Conservation (phyloP, 1,140 invertebrate genomes). For the Matsumurasca onukii region DNA sequence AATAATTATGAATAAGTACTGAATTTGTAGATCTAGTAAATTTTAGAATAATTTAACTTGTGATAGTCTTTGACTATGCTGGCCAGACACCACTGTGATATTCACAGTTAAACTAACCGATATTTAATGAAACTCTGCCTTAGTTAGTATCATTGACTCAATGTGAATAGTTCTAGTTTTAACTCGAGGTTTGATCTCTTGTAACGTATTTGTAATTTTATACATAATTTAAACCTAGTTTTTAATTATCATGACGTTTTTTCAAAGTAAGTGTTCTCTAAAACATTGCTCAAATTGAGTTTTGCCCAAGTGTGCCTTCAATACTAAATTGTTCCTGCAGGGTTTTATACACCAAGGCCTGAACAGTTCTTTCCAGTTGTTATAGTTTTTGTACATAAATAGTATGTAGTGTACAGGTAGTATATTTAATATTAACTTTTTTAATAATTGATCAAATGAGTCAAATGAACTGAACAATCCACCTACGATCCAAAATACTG, state of each 20-base stretch:
- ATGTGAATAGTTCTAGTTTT: background rate
- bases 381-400: no score
- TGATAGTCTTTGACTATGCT: conserved; percentile 10
- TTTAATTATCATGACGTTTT: no score
- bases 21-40: no score
- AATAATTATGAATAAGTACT: no score
- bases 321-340: background rate
- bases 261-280: background rate
- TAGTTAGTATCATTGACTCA: background rate
- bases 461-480: no score
- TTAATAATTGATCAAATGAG: no score
- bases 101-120: conserved; percentile 2
- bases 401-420: no score
- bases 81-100: conserved; percentile 15
- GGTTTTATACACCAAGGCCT: background rate
- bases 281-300: conserved; percentile 12
- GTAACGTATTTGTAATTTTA: conserved; percentile 11
- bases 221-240: no score
- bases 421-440: no score
- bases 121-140: background rate
- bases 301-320: background rate
- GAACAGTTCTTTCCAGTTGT: background rate
- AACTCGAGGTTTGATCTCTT: conserved; percentile 11
- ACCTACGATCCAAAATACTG: no score
- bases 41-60: no score